Conservation (phyloP, 2,113 vertebrate genomes). For the Scortum barcoo region DNA sequence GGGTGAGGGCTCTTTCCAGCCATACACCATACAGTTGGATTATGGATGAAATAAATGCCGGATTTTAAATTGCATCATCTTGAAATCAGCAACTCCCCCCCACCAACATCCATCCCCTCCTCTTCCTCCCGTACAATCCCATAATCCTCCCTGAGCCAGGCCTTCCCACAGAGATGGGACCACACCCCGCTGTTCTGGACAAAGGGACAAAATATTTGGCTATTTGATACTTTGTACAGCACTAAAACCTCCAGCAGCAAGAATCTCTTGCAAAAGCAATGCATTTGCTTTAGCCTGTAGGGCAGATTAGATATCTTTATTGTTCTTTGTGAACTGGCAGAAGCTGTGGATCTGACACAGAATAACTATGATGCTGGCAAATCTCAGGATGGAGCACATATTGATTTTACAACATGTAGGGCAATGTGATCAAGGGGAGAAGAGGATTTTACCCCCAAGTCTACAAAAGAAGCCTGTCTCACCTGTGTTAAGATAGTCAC, state of each 20-base stretch:
- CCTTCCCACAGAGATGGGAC: constrained; percentile 14
- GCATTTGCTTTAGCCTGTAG: background rate
- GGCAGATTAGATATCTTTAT: background rate
- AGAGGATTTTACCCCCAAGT: background rate
- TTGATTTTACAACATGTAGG: constrained; percentile 12
- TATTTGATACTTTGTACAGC: constrained; percentile 11
- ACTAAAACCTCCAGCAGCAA: background rate
- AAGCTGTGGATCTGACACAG: background rate
- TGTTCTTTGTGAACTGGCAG: background rate
- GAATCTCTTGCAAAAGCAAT: background rate
- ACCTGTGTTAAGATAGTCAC: background rate
- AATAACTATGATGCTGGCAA: background rate
- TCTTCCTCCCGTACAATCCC: constrained; percentile 16
- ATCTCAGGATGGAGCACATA: background rate
- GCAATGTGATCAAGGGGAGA: background rate
- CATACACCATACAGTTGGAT: constrained; percentile 27
- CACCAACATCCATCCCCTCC: background rate
- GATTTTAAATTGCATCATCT: constrained; percentile 47
- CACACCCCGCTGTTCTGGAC: constrained; percentile 36
- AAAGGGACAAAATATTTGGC: constrained; percentile 27
- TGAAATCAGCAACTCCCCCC: constrained; percentile 33
- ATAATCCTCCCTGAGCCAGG: constrained; percentile 47
- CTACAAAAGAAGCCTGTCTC: background rate
- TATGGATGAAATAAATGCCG: constrained; percentile 34
- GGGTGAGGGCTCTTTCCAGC: constrained; percentile 39